phyloP scores from a whole-genome alignment of 2,113 vertebrate genomes.

The Muntiacus muntjak region DNA sequence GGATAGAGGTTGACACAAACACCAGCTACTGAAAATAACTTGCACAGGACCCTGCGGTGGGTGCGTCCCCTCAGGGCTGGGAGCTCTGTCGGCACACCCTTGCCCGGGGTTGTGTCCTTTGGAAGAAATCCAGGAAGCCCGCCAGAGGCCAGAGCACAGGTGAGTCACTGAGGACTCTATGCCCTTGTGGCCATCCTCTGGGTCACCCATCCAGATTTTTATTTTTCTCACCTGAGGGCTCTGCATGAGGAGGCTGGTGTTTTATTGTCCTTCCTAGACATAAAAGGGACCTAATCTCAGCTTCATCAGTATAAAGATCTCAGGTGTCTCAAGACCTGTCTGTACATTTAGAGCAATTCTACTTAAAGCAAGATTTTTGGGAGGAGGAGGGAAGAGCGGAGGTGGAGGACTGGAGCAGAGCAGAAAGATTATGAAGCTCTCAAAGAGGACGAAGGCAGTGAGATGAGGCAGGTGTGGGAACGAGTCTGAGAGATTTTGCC shows the following conservation, averaged over 20 bases:
- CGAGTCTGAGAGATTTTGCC: fast-evolving
- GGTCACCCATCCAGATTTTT: conserved; percentile 28
- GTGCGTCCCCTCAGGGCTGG: not conserved
- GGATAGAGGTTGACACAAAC: not conserved
- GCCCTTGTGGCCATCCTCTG: conserved; percentile 29
- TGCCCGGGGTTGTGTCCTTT: not conserved
- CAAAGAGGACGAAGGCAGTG: fast-evolving
- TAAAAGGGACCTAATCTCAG: not conserved
- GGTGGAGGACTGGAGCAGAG: not conserved
- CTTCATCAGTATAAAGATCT: not conserved
- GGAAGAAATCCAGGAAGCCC: not conserved
- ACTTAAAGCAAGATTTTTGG: not conserved
- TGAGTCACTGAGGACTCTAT: conserved; percentile 3
- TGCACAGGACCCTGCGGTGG: not conserved
- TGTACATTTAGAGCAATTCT: not conserved
- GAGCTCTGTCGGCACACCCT: not conserved
- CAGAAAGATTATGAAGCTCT: not conserved
- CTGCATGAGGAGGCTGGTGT: not conserved
- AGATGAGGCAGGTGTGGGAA: not conserved
- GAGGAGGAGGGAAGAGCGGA: no score
- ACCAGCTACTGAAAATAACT: not conserved
- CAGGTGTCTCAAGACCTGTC: not conserved
- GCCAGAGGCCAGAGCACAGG: not conserved
- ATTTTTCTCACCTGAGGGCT: not conserved
- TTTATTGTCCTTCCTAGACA: not conserved